Conservation (phyloP, 2,797 vertebrate genomes). For the Otus scops region DNA sequence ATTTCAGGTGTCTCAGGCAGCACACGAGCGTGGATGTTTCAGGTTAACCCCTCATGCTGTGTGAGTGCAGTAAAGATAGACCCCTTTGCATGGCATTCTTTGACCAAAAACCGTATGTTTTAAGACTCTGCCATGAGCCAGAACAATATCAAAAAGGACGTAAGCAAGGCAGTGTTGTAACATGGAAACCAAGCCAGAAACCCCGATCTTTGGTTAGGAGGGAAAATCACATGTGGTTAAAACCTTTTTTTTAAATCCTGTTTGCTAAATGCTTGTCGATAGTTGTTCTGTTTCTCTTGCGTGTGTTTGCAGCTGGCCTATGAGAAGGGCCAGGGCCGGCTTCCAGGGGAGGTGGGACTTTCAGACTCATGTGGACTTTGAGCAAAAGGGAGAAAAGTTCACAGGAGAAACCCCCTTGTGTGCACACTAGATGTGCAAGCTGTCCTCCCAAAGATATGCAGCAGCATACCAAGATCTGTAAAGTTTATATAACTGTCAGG, state of each 20-base stretch:
- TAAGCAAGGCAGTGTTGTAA: not conserved
- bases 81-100: not conserved
- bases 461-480: not conserved
- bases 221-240: not conserved
- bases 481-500: not conserved
- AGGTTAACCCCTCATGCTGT: not conserved
- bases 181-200: not conserved
- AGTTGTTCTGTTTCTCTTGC: not conserved
- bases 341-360: not conserved
- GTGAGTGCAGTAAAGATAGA: not conserved
- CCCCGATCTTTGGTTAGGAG: not conserved
- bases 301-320: rapidly evolving
- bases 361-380: not conserved
- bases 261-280: not conserved
- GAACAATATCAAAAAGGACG: not conserved
- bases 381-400: not conserved
- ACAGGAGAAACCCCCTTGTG: not conserved
- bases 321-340: not conserved
- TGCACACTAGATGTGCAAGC: not conserved
- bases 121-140: not conserved
- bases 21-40: not conserved
- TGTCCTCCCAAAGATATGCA: not conserved
- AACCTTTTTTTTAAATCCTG: not conserved
- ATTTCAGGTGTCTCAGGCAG: not conserved
- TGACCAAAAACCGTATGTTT: not conserved